Base-by-base conservation (phyloP, 2,888 invertebrate species). In the Aphidoletes aphidimyza region DNA sequence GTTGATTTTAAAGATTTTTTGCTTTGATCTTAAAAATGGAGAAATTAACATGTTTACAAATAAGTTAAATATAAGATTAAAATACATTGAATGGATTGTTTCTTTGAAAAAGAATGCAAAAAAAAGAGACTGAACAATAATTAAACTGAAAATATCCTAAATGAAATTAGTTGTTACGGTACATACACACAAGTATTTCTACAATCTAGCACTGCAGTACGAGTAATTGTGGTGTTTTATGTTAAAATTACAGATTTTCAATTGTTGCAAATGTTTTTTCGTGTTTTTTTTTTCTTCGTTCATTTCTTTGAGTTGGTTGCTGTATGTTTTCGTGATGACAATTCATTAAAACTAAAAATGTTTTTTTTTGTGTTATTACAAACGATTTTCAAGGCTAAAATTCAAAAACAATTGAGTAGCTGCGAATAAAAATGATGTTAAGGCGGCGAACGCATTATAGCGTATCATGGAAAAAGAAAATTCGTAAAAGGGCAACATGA, bases 261-360 rank as follows among this genome's bases (percentile, higher is more conserved):
- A n/a, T n/a, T n/a, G n/a, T n/a, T n/a, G n/a, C n/a, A n/a, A n/a
- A n/a, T n/a, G n/a, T n/a, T n/a, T n/a, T n/a, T n/a, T n/a, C n/a
- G 42, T 42, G 42, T 42, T 42, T 30, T 69, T 14, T n/a, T n/a
- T n/a, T n/a, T n/a, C n/a, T n/a, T n/a, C n/a, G n/a, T n/a, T n/a
- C n/a, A n/a, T 14, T 37, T 81, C 81, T 81, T 81, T 81, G 81
- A 81, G 37, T 81, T 81, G 81, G 81, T 81, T 22, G 81, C 81
- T 81, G 81, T 81, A 81, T 81, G 81, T 37, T n/a, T n/a, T n/a
- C n/a, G n/a, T n/a, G n/a, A n/a, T 69, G 69, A 69, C 69, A 69
- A 69, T 11, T 47, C 9, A 47, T 17, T 47, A 54, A 54, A 54
- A 22, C 22, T 54, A 54, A 54, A n/a, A n/a, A n/a, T n/a, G n/a